Base-by-base conservation (phyloP, 2,113 vertebrate genomes). In the Arvicanthis niloticus region DNA sequence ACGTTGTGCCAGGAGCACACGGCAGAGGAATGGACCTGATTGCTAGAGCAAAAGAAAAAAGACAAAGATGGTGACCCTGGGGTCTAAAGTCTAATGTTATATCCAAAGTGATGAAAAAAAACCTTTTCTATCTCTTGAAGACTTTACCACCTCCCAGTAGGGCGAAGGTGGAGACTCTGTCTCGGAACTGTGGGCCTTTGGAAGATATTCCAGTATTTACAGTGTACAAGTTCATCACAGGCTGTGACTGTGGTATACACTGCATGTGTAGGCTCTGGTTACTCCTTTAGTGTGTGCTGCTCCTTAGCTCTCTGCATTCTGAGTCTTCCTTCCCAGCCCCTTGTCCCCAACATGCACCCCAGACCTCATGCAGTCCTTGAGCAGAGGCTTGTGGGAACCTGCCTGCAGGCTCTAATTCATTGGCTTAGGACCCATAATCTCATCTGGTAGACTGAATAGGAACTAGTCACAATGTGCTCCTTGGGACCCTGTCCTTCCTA, bases 391-490 rank as follows among this genome's bases (percentile, higher is more conserved):
- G 45, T 60, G 21, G 51, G n/a, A 84, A 42, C 60, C 73, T 16
- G 1, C 34, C 2, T 58, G 16, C 11, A 40, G 11, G 37, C 81
- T 87, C 34, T 12, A 17, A 45, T 3, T n/a, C 17, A 0, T 7
- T 21, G 42, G 7, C 12, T 24, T 77, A 9, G 62, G 77, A 48
- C 1, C 21, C 8, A 8, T 31, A 10, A 9, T 65, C 37, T 68
- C 80, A 76, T 60, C 17, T 56, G n/a, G 29, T 5, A 67, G n/a
- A n/a, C 21, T 10, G 3, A 8, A n/a, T 7, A 16, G 76, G 26
- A 31, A 13, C 19, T 0, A 3, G 22, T 56, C 21, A 37, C 40
- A 3, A 9, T 12, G 13, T 17, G 40, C 37, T 40, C 13, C 9
- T 53, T 19, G 34, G 15, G 21, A 31, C 31, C 0, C 37, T 51